Percentiles rank a stretch among this genome's conserved stretches.
Conservation (phyloP, 2,888 invertebrate genomes). For the Polymixis flavicincta region DNA sequence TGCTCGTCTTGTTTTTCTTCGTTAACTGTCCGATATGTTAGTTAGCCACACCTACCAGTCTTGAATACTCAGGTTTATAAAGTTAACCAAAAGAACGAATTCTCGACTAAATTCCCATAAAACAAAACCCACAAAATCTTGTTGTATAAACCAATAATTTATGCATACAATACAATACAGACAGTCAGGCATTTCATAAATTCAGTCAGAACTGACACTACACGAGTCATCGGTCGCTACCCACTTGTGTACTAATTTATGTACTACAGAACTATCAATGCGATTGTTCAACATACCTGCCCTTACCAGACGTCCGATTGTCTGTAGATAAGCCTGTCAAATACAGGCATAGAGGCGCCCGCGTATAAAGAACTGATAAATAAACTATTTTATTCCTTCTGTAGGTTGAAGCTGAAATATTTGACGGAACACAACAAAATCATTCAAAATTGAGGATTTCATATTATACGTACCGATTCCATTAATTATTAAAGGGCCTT, state of each 20-base stretch:
- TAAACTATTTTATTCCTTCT: slow-evolving; percentile 20
- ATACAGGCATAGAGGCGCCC: slow-evolving; percentile 27
- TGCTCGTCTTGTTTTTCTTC: background rate
- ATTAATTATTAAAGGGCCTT: background rate
- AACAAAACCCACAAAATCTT: background rate
- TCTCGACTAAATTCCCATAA: background rate
- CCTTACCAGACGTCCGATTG: slow-evolving; percentile 53
- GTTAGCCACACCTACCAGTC: background rate
- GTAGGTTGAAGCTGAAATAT: background rate
- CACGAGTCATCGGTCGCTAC: slow-evolving; percentile 27
- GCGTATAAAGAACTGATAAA: slow-evolving; percentile 29
- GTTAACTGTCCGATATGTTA: background rate
- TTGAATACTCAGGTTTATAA: background rate
- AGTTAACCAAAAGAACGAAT: background rate
- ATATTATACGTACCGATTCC: background rate
- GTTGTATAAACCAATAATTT: background rate
- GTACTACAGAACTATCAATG: slow-evolving; percentile 10
- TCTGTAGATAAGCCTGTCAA: slow-evolving; percentile 54
- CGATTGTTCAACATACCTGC: slow-evolving; percentile 55
- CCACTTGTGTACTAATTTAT: slow-evolving; percentile 39
- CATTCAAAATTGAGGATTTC: background rate
- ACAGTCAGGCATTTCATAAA: slow-evolving; percentile 35
- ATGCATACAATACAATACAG: slow-evolving; percentile 4
- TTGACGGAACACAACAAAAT: background rate
- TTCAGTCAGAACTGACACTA: slow-evolving; percentile 8